Evolutionary conservation across 2,888 invertebrate genomes (phyloP), one percentile per base, ranked within the genome.

Genomic region (Oeneis ivallda): DNA sequence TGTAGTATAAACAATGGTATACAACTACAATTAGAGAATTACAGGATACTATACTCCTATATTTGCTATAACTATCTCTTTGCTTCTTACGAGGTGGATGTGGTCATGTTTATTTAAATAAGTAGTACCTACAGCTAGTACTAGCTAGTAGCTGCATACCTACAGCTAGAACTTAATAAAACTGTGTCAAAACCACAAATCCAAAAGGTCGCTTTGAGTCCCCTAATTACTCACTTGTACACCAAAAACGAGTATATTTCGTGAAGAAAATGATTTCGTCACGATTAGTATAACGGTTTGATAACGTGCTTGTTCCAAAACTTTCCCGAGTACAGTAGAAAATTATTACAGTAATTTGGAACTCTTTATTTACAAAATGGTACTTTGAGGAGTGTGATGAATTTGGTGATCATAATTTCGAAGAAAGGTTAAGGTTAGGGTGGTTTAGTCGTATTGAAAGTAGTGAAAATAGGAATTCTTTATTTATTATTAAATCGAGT

Each of bases 251-350:
- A 62, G 63, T 69, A 67, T 66, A 69, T 70, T 66, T 67, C 70
- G 71, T 72, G 69, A 64, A 69, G 49, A 66, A 70, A 70, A 72
- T 71, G 62, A 72, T 73, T 74, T 71, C 68, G 69, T 72, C 70
- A 68, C 71, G 64, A 69, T 73, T 68, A 69, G 62, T 58, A 62
- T 68, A 66, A 69, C 70, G 63, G 58, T 52, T 63, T 65, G 64
- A 65, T 65, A 67, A 68, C 59, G 66, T 69, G 64, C 52, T 65
- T 19, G 54, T 65, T 53, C 50, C 47, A 43, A 49, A 65, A 67
- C 60, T 67, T 68, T 32, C 34, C 65, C 49, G 60, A 62, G 59
- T 54, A 45, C 56, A 58, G 53, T 58, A 26, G 34, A 58, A 62
- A 62, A 62, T 62, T 65, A 57, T 49, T 32, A 19, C 17, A 17